Base-by-base conservation (phyloP, 2,113 vertebrate species). In the Beaufortia kweichowensis region DNA sequence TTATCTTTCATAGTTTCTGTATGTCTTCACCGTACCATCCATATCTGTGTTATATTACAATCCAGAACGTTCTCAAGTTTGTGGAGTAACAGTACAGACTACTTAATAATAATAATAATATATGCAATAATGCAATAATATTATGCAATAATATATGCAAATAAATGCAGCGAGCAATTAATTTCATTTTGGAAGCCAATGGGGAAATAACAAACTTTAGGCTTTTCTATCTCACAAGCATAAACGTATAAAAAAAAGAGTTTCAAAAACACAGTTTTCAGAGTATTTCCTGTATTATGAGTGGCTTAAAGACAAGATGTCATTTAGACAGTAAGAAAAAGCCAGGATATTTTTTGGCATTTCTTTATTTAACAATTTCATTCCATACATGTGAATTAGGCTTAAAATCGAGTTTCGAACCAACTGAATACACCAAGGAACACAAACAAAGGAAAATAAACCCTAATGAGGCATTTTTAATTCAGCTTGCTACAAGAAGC, bases 321-420 rank as follows among this genome's bases (percentile, higher is more conserved):
- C 2, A 62, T 53, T 55, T 4, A 64, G 48, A 73, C 33, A 24
- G n/a, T 21, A 60, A 46, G 39, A 69, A 68, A 2, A 76, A 85
- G 78, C 57, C 82, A 83, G 68, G 69, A 79, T 56, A 53, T 89
- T 88, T n/a, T n/a, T 89, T 87, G 79, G 85, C 81, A 89, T 87
- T 85, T 88, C 86, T 90, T 89, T 90, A 90, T 89, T 91, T 79
- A 89, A 89, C 88, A 87, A 81, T 87, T 90, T 75, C 78, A 88
- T 89, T 88, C 85, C 84, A 88, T 88, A 91, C 88, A 90, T 85
- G 82, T 86, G 81, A 87, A 90, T 70, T 78, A 86, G 83, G 75
- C 83, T 89, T 86, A 85, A 88, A 89, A 89, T 84, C 68, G 82
- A 90, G 85, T 84, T 84, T 83, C 11, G 77, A 77, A 80, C 62